A percentile compares a stretch with the other conserved stretches of the same genome.
Evolutionary conservation across 2,888 invertebrate species (phyloP).

Genomic region (Trissolcus brochymenae): DNA sequence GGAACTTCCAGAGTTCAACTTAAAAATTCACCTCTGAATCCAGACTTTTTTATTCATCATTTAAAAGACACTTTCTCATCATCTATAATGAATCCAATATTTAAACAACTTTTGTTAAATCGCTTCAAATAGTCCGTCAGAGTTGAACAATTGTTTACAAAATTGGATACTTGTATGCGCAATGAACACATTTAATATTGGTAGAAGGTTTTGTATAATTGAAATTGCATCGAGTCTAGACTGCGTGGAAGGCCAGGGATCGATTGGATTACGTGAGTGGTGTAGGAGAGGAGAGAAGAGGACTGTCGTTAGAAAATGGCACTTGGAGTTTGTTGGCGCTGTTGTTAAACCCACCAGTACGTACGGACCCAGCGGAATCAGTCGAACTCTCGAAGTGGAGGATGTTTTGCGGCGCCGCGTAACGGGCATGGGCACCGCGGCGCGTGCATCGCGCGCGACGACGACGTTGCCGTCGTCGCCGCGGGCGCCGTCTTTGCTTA

Average conservation of each 20-base stretch:
- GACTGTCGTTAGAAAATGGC: neutral
- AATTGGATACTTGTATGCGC: no score
- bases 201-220: neutral
- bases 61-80: no score
- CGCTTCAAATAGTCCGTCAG: no score
- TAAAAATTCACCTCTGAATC: no score
- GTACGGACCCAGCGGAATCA: conserved; percentile 18
- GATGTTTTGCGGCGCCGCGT: conserved; percentile 22
- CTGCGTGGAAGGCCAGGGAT: no score
- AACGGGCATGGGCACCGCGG: conserved; percentile 53
- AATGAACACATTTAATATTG: neutral
- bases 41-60: no score
- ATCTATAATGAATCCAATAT: no score
- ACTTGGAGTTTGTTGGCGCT: neutral
- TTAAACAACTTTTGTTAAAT: no score
- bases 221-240: no score
- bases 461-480: conserved; percentile 45
- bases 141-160: no score
- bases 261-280: no score
- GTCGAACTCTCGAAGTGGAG: conserved; percentile 17
- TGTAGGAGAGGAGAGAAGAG: neutral
- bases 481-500: conserved; percentile 60
- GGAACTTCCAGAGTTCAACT: no score
- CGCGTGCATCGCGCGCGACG: conserved; percentile 59
- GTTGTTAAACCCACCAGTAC: conserved; percentile 5